These are phyloP conservation scores for Novumbra hubbsi DNA, from an alignment of 2,797 vertebrate genomes.

Conservation along the genomic window DNA sequence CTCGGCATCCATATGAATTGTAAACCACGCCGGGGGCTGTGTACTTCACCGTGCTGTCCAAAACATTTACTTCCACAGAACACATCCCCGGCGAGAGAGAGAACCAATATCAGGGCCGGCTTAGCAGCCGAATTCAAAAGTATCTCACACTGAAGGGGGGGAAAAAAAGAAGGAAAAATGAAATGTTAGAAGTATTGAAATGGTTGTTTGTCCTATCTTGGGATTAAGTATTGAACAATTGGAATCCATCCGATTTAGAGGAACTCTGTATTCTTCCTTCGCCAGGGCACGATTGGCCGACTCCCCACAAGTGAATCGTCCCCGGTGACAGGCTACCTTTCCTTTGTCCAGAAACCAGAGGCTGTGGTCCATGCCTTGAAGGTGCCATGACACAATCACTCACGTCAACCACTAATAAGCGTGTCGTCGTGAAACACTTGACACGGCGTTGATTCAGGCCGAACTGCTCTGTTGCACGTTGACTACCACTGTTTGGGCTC, in stretches of 20 bases:
- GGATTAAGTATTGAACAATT: too few relatives aligned
- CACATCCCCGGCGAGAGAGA: neutral
- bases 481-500: neutral
- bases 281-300: slow-evolving; percentile 77
- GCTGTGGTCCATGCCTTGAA: slow-evolving; percentile 97
- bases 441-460: neutral
- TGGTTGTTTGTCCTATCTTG: too few relatives aligned
- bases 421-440: neutral
- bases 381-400: slow-evolving; percentile 66
- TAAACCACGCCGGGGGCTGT: slow-evolving; percentile 50
- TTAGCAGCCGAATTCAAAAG: slow-evolving; percentile 10
- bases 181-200: slow-evolving; percentile 54
- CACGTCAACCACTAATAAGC: neutral
- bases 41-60: slow-evolving; percentile 29
- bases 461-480: neutral
- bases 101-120: slow-evolving; percentile 7
- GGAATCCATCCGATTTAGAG: too few relatives aligned
- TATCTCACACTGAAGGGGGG: neutral
- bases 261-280: slow-evolving; percentile 9
- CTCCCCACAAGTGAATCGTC: slow-evolving; percentile 82
- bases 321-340: slow-evolving; percentile 80
- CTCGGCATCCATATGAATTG: slow-evolving; percentile 33
- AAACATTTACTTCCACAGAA: slow-evolving; percentile 36
- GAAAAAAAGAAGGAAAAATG: slow-evolving; percentile 41
- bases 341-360: slow-evolving; percentile 90